These are phyloP conservation scores for Phocoena phocoena DNA, from an alignment of 2,113 vertebrate genomes.

Conservation along the genomic window DNA sequence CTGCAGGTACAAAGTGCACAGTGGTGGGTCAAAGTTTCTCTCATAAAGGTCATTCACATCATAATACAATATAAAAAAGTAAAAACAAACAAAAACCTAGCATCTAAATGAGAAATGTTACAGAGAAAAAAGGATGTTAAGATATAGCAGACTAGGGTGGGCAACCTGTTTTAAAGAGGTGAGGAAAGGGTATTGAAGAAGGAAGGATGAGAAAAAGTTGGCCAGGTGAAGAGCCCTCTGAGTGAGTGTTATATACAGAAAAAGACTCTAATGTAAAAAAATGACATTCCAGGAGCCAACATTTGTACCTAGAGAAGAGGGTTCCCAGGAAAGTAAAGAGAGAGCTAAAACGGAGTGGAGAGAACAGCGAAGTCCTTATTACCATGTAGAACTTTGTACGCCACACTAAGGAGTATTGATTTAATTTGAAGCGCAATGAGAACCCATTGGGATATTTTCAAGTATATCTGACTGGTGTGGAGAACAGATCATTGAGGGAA, in stretches of 20 bases:
- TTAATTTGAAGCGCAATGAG: not conserved
- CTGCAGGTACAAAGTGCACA: not conserved
- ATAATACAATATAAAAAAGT: not conserved
- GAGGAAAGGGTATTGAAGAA: not conserved
- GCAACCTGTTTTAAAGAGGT: not conserved
- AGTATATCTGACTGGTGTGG: not conserved
- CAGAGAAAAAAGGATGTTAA: not conserved
- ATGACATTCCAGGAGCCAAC: not conserved
- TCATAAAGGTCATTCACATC: not conserved
- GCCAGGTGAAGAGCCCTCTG: not conserved
- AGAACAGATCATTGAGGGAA: not conserved
- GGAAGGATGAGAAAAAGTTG: not conserved
- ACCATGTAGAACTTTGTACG: not conserved
- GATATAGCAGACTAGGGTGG: not conserved
- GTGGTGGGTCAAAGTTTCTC: not conserved
- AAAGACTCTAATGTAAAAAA: not conserved
- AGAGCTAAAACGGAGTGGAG: not conserved
- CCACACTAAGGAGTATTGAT: not conserved
- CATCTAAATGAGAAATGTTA: not conserved
- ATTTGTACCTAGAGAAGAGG: not conserved
- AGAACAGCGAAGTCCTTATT: not conserved
- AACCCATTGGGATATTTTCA: not conserved
- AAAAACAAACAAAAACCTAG: not conserved
- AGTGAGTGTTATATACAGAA: not conserved
- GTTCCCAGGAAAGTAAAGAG: not conserved